These are phyloP conservation scores for Drosophila basisetae DNA, from an alignment of 2,888 invertebrate species.

Conservation along the genomic window DNA sequence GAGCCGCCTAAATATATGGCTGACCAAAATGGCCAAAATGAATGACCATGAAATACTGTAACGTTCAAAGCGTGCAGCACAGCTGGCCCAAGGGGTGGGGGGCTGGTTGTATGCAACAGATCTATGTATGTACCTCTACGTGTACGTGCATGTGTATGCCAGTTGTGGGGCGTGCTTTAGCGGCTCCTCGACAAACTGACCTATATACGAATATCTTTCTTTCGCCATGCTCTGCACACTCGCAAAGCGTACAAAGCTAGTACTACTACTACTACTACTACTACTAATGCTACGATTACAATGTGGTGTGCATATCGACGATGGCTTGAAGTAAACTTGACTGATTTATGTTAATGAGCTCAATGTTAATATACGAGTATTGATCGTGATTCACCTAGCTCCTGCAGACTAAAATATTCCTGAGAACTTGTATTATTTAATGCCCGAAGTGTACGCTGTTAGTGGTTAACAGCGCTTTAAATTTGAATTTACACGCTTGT, in stretches of 20 bases:
- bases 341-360: slow-evolving; percentile 34
- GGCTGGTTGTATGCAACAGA: background rate
- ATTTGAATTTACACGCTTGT: slow-evolving; percentile 1
- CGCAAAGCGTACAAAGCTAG: background rate
- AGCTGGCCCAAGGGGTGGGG: slow-evolving; percentile 36
- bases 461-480: background rate
- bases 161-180: slow-evolving; percentile 43
- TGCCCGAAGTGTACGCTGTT: background rate
- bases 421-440: background rate
- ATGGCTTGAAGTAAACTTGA: slow-evolving; percentile 12
- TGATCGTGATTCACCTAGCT: background rate
- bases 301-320: slow-evolving; percentile 6
- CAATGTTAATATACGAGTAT: slow-evolving; percentile 12
- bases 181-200: slow-evolving; percentile 45
- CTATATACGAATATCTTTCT: slow-evolving; percentile 28
- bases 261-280: background rate
- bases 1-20: slow-evolving; percentile 65
- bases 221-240: slow-evolving; percentile 10
- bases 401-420: slow-evolving; percentile 2
- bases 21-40: slow-evolving; percentile 61
- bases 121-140: background rate
- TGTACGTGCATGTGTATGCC: slow-evolving; percentile 5
- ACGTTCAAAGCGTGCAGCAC: slow-evolving; percentile 56
- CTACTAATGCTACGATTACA: background rate
- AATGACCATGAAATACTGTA: slow-evolving; percentile 50